Base-by-base conservation (phyloP, 2,113 vertebrate genomes). In the Rhinichthys klamathensis region DNA sequence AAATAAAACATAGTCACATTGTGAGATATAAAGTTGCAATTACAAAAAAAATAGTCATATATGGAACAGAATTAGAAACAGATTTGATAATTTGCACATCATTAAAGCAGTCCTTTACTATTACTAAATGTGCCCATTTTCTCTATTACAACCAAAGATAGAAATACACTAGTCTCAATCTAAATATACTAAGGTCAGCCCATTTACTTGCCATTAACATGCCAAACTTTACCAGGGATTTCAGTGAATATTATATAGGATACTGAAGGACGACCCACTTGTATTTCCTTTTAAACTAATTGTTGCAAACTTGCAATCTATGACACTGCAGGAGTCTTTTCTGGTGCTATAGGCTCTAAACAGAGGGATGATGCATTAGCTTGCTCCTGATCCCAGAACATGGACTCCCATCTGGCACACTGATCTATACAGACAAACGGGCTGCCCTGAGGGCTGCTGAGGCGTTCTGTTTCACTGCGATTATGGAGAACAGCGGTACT, bases 341-440 rank as follows among this genome's bases (percentile, higher is more conserved):
- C 90, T 91, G 23, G 61, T 72, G 85, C 79, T 32, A 72, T n/a
- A 51, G 16, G 81, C 58, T 67, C 54, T 60, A 78, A 51, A 58
- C 73, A 54, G 60, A 80, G 60, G n/a, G 87, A 72, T 65, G 79
- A 92, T 94, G 83, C 87, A 92, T 93, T 92, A 93, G 87, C 84
- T 83, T 77, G 46, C 61, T 91, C 84, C 90, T 85, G 91, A 92
- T 92, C 91, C 49, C 0, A 21, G 85, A 86, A 88, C 91, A 91
- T 69, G 90, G 84, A 88, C 88, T 91, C 80, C 89, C 90, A 92
- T 91, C 92, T 93, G 91, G 86, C 49, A 11, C 78, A 70, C 27
- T 73, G 16, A 84, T 86, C 51, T 63, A 89, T 80, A 79, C 70
- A 82, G 77, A 32, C 73, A 75, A 82, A 89, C 15, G 78, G 80